Evolutionary conservation across 2,797 vertebrate genomes (phyloP).

Genomic region (Notolepis coatsorum): DNA sequence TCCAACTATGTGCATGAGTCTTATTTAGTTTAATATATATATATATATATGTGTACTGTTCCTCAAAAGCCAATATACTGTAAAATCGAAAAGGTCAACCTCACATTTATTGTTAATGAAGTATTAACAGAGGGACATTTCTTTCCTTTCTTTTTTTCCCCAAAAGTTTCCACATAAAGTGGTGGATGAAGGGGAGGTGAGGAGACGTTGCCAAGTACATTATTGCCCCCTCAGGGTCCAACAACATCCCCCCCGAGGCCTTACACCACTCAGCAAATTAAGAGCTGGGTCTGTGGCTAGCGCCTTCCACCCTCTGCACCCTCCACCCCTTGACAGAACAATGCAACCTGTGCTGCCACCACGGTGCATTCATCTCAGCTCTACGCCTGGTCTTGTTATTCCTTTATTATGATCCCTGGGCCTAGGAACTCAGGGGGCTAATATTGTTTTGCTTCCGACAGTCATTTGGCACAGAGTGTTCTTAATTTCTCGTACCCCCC

Average conservation of each 20-base stretch:
- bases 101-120: too few species aligned
- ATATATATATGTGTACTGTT: too few species aligned
- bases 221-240: slow-evolving; percentile 77
- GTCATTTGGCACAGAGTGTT: slow-evolving; percentile 85
- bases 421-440: slow-evolving; percentile 77
- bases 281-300: slow-evolving; percentile 66
- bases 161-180: slow-evolving; percentile 70
- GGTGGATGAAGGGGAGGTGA: slow-evolving; percentile 51
- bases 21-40: too few species aligned
- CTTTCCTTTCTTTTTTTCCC: neutral
- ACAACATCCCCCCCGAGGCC: slow-evolving; percentile 73
- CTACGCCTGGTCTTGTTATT: slow-evolving; percentile 74
- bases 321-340: slow-evolving; percentile 72
- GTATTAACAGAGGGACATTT: slow-evolving; percentile 6
- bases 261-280: slow-evolving; percentile 79
- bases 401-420: slow-evolving; percentile 81
- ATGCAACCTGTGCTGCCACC: slow-evolving; percentile 72
- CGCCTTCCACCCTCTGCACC: slow-evolving; percentile 68
- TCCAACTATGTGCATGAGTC: too few species aligned
- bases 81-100: too few species aligned
- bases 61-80: too few species aligned
- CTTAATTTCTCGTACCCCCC: slow-evolving; percentile 76
- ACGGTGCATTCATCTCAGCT: slow-evolving; percentile 72
- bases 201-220: slow-evolving; percentile 77
- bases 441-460: slow-evolving; percentile 85